phyloP scores from a whole-genome alignment of 1,140 invertebrate genomes.

The Stenopsyche tienmushanensis region DNA sequence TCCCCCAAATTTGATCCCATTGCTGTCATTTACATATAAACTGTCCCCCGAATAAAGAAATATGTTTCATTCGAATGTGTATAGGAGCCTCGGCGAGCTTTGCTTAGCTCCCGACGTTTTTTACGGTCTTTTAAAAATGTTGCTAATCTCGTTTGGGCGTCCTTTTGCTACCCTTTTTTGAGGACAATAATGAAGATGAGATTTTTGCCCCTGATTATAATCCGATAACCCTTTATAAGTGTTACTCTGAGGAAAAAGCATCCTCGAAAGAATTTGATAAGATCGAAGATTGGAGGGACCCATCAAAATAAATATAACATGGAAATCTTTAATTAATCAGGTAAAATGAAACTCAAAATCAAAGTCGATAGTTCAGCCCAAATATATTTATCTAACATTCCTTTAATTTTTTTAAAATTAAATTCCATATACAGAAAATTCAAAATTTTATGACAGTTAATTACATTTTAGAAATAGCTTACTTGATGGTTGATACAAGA shows the following conservation, averaged over 20 bases:
- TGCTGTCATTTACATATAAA: constrained; percentile 3
- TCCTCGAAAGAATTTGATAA: too few relatives aligned
- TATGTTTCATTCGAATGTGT: background rate
- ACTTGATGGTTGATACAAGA: too few relatives aligned
- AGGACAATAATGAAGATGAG: background rate
- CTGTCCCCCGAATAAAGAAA: background rate
- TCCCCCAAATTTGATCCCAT: background rate
- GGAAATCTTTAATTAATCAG: too few relatives aligned
- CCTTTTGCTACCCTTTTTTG: background rate
- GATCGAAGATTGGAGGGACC: too few relatives aligned
- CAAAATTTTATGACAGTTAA: too few relatives aligned
- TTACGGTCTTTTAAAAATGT: background rate
- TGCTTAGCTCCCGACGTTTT: background rate
- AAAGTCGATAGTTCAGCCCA: too few relatives aligned
- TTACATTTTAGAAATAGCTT: too few relatives aligned
- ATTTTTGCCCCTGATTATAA: background rate
- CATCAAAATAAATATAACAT: too few relatives aligned
- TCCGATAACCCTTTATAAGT: background rate
- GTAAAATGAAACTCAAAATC: too few relatives aligned
- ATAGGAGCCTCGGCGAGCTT: background rate
- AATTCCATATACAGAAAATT: too few relatives aligned
- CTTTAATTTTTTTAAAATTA: too few relatives aligned
- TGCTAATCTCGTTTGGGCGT: background rate
- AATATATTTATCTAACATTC: background rate
- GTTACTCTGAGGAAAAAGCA: background rate